A percentile compares a stretch with the other conserved stretches of the same genome.
These are phyloP conservation scores for Dreissena rostriformis DNA, from an alignment of 1,140 invertebrate species.

Conservation along the genomic window DNA sequence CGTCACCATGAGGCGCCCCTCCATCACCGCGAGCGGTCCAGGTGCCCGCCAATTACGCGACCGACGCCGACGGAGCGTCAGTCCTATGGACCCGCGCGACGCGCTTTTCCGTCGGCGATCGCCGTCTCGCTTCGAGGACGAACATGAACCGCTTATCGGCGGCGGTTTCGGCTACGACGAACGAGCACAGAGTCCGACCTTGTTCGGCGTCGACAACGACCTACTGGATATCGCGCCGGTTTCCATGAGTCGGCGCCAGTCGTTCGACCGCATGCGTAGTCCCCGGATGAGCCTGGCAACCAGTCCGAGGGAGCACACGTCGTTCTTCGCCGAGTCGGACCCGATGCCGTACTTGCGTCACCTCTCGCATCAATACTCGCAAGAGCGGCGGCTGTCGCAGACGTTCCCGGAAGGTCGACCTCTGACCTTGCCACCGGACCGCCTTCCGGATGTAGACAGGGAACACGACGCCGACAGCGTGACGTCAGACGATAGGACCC, in stretches of 20 bases:
- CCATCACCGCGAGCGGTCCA: conserved; percentile 38
- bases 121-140: conserved; percentile 71
- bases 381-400: conserved; percentile 49
- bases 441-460: conserved; percentile 15
- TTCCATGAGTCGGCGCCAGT: conserved; percentile 67
- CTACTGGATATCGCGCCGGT: conserved; percentile 68
- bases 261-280: conserved; percentile 67
- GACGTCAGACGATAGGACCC: conserved; percentile 31
- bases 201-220: conserved; percentile 75
- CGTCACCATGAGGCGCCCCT: conserved; percentile 52
- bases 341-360: conserved; percentile 60
- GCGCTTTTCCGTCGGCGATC: conserved; percentile 60
- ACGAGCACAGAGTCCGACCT: conserved; percentile 68
- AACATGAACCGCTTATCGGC: conserved; percentile 63
- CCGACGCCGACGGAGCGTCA: conserved; percentile 67
- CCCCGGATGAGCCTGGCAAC: conserved; percentile 73
- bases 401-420: conserved; percentile 45
- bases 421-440: conserved; percentile 22
- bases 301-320: conserved; percentile 68
- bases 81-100: conserved; percentile 65
- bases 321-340: conserved; percentile 76
- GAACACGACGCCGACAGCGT: conserved; percentile 36
- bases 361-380: conserved; percentile 40
- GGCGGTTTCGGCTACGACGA: conserved; percentile 71
- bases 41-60: conserved; percentile 51